Conservation (phyloP, 2,888 invertebrate genomes). For the Dynastes tityus region DNA sequence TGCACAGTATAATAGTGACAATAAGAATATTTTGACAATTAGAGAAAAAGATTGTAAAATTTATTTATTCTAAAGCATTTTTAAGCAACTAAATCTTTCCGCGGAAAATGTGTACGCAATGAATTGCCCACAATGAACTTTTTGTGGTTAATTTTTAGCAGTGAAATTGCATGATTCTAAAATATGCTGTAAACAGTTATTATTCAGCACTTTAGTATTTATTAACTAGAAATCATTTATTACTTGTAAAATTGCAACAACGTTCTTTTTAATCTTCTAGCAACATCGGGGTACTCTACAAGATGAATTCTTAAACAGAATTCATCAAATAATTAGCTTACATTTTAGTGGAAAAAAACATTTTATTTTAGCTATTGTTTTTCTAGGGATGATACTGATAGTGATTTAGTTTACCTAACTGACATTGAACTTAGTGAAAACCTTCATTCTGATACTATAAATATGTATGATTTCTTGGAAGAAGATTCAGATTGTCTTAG, state of each 20-base stretch:
- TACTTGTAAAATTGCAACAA: constrained; percentile 4
- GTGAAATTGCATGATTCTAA: too few relatives aligned
- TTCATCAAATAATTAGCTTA: not conserved
- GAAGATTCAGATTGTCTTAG: constrained; percentile 49
- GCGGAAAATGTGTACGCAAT: too few relatives aligned
- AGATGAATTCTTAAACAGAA: not conserved
- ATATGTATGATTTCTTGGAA: constrained; percentile 50
- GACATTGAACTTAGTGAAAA: constrained; percentile 39
- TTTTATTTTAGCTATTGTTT: constrained; percentile 36
- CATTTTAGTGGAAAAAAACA: not conserved
- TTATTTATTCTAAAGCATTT: too few relatives aligned
- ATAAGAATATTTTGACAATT: too few relatives aligned
- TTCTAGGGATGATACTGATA: constrained; percentile 47
- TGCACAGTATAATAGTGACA: too few relatives aligned
- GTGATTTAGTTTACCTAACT: constrained; percentile 47
- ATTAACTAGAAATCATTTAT: not conserved
- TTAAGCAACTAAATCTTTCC: too few relatives aligned
- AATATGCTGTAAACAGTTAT: too few relatives aligned
- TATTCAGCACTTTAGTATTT: too few relatives aligned
- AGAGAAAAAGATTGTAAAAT: too few relatives aligned
- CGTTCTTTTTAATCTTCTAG: constrained; percentile 31
- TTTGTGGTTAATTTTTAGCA: too few relatives aligned
- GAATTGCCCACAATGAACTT: too few relatives aligned
- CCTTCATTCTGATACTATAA: constrained; percentile 38
- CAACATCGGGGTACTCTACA: constrained; percentile 38